Base-by-base conservation (phyloP, 2,797 vertebrate genomes). In the Gymnopithys bicolor region DNA sequence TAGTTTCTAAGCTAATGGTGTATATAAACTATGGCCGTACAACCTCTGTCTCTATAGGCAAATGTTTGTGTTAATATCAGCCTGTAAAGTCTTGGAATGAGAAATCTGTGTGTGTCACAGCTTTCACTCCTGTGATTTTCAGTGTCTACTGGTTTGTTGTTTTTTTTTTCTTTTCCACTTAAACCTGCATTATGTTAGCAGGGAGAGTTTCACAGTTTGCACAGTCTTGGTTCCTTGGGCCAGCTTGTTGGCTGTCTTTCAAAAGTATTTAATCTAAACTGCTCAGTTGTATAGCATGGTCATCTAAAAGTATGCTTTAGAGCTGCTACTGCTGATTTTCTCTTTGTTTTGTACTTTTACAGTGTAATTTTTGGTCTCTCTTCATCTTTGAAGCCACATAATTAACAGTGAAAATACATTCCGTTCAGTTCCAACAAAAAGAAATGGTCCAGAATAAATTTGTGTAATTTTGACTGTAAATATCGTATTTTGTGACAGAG, bases 41-140 rank as follows among this genome's bases (percentile, higher is more conserved):
- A 53, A 9, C 69, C 27, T 55, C 21, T 12, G 25, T 70, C 66
- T 90, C 45, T 66, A 24, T 15, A 80, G 60, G 60, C 60, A 83
- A 84, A 53, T 49, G 33, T 84, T 84, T 39, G 13, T 9, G 28
- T 66, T 87, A 46, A 45, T 93, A 56, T 76, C 59, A 52, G 89
- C 86, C 46, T 66, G 68, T 64, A 27, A 58, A 84, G 43, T 81
- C 66, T 84, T 94, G 84, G 85, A 94, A 75, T 1, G 14, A 62
- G 69, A 83, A 92, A 35, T 85, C 75, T 89, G 6, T 88, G 68
- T 93, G 91, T 93, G 88, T 93, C 84, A 95, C 84, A 95, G 86
- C 70, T 94, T 93, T 94, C 55, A 37, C 59, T 90, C 68, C 48
- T 82, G 68, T 84, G 70, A 79, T 73, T 93, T 95, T 49, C 78